Evolutionary conservation across 2,888 invertebrate species (phyloP).

Genomic region (Exocentrus adspersus): DNA sequence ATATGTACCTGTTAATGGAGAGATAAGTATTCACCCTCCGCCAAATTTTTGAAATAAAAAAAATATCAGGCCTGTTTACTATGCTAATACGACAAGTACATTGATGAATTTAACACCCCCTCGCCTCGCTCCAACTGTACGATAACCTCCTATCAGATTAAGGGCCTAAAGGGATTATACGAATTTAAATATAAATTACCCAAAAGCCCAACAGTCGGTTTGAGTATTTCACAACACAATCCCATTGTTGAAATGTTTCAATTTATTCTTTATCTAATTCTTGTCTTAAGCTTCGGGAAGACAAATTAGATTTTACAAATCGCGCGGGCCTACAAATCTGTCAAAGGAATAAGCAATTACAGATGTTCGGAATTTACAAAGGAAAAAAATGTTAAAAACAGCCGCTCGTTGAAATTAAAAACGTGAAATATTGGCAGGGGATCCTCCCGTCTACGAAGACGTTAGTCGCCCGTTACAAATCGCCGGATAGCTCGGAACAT

Average conservation of each 20-base stretch:
- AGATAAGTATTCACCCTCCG: slow-evolving; percentile 27
- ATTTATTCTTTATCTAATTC: slow-evolving; percentile 22
- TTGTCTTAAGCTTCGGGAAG: slow-evolving; percentile 4
- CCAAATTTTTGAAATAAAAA: slow-evolving; percentile 13
- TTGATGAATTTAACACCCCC: slow-evolving; percentile 29
- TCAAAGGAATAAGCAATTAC: slow-evolving; percentile 25
- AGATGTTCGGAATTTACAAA: slow-evolving; percentile 34
- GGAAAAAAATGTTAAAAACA: slow-evolving; percentile 20
- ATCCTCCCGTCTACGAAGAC: slow-evolving; percentile 23
- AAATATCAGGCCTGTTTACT: slow-evolving; percentile 20
- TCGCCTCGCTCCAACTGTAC: slow-evolving; percentile 22
- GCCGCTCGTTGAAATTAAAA: slow-evolving; percentile 29
- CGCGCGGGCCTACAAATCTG: slow-evolving; percentile 19
- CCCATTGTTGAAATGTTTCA: slow-evolving; percentile 21
- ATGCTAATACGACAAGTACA: slow-evolving; percentile 33
- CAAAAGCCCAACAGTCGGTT: slow-evolving; percentile 12
- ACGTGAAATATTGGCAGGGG: slow-evolving; percentile 33
- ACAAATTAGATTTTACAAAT: slow-evolving; percentile 26
- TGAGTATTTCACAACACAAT: slow-evolving; percentile 13
- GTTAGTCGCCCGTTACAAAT: slow-evolving; percentile 31
- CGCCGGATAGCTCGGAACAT: slow-evolving; percentile 29
- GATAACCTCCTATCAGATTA: slow-evolving; percentile 28
- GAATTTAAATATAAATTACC: slow-evolving; percentile 31
- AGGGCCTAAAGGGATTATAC: slow-evolving; percentile 25
- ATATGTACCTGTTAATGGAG: slow-evolving; percentile 4